Evolutionary conservation across 1,140 invertebrate genomes (phyloP).

Genomic region (Cotesia glomerata): DNA sequence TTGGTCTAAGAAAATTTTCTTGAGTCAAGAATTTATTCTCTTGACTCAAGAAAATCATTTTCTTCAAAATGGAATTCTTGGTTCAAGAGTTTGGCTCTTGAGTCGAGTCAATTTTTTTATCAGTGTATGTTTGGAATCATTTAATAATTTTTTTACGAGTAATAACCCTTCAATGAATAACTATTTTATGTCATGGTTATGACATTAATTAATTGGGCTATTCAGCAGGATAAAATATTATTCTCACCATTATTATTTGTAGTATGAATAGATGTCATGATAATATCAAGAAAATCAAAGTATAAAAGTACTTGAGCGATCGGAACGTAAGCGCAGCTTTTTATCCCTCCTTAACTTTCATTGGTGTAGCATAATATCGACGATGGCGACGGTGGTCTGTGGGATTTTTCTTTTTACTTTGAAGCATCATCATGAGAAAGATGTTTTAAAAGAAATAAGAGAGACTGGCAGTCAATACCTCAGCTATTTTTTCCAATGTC

Average conservation of each 20-base stretch:
- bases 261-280: neutral
- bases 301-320: constrained; percentile 23
- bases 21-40: too few relatives aligned
- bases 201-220: too few relatives aligned
- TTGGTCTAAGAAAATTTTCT: too few relatives aligned
- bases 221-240: too few relatives aligned
- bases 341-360: neutral
- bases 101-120: too few relatives aligned
- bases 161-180: too few relatives aligned
- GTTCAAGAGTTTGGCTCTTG: too few relatives aligned
- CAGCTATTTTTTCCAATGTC: neutral
- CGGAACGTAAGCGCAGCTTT: neutral
- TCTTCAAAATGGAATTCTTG: too few relatives aligned
- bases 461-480: neutral
- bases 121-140: too few relatives aligned
- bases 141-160: too few relatives aligned
- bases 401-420: neutral
- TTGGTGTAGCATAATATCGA: neutral
- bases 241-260: neutral
- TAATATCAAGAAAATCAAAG: neutral
- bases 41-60: too few relatives aligned
- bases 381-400: neutral
- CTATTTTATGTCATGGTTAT: too few relatives aligned
- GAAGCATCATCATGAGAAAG: neutral
- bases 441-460: neutral